Evolutionary conservation across 2,797 vertebrate species (phyloP).

Genomic region (Notamacropus eugenii): DNA sequence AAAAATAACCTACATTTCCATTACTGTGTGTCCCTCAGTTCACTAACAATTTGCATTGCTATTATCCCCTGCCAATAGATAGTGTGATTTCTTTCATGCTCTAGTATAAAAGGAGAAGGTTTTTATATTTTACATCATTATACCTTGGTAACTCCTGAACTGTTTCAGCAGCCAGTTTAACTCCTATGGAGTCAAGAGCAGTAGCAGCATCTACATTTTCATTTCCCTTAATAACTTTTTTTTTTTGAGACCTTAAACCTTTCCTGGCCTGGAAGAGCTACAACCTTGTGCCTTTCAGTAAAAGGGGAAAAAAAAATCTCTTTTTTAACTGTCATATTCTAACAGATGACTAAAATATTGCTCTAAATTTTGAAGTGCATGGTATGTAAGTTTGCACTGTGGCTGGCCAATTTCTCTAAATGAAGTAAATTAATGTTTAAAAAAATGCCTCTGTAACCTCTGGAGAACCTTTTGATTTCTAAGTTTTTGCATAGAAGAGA

Average conservation of each 20-base stretch:
- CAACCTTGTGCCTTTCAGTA: neutral
- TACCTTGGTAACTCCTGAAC: neutral
- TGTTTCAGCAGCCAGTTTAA: neutral
- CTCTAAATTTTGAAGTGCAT: neutral
- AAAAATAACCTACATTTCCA: neutral
- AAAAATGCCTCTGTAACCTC: neutral
- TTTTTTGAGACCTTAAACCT: neutral
- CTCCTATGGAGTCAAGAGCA: neutral
- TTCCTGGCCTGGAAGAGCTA: neutral
- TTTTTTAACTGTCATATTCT: neutral
- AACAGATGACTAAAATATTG: neutral
- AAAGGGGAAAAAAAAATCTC: neutral
- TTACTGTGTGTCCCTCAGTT: neutral
- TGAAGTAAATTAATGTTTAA: neutral
- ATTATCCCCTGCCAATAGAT: neutral
- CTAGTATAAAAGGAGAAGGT: neutral
- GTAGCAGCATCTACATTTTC: neutral
- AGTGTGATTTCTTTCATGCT: neutral
- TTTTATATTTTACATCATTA: neutral
- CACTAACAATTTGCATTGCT: neutral
- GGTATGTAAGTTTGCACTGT: neutral
- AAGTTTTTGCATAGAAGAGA: neutral
- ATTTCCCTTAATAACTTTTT: neutral
- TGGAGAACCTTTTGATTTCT: neutral
- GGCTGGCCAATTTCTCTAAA: neutral